Evolutionary conservation across 2,888 invertebrate genomes (phyloP), one percentile per base, ranked within the genome.

Genomic region (Drosophila affinis): DNA sequence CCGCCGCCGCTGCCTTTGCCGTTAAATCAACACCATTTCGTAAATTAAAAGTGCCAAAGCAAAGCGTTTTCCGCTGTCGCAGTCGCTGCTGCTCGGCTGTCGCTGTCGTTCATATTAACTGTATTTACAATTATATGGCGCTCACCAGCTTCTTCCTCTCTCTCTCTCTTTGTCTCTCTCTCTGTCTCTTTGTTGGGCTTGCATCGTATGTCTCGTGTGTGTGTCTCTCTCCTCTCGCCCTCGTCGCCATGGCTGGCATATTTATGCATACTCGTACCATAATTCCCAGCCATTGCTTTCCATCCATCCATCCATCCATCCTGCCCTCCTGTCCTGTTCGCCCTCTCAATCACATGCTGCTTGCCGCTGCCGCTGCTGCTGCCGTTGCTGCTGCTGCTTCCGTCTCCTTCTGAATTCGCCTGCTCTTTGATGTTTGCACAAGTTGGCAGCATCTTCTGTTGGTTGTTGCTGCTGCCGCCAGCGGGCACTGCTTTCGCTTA

Each of bases 11-110:
- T 24, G 72, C 78, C 76, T 72, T 65, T 81, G 72, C 77, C 73
- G 82, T 85, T 86, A 89, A 90, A 89, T 88, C 89, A 89, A 90
- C 90, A 90, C 90, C 89, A 89, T 89, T 89, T 89, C 79, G 76
- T 76, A 89, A 89, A 89, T 90, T 89, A 89, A 87, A 86, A 87
- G 87, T 84, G 81, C 87, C 81, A 82, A n/a, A 78, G 72, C 81
- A 78, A 61, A 75, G 67, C 79, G 69, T 75, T 55, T 62, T 47
- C 49, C 45, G 61, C 57, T 18, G 18, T 47, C 45, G 61, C 57
- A 17, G 18, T 47, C 18, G n/a, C 54, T 29, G 29, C 27, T 27
- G 27, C 27, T 29, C 29, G 27, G 29, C 29, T 9, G 29, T 29
- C 17, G n/a, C 52, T 39, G 64, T 55, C 47, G 62, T 76, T 83